Conservation (phyloP, 1,140 invertebrate species). For the Formica exsecta region DNA sequence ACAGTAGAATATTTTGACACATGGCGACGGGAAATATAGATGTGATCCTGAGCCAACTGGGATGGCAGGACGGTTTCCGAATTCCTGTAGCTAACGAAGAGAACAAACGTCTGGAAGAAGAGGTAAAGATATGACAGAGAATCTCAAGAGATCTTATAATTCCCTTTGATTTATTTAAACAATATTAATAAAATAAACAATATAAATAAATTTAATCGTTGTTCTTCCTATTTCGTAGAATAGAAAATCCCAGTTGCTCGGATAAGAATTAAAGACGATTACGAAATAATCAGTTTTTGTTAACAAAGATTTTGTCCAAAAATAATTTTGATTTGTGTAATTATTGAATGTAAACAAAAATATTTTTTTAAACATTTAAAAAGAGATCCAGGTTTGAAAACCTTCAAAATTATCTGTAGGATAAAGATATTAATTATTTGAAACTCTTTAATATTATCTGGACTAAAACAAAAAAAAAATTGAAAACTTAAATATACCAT, state of each 20-base stretch:
- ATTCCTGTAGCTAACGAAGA: constrained; percentile 91
- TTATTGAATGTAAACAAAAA: neutral
- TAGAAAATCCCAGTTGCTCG: neutral
- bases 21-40: constrained; percentile 82
- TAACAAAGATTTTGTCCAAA: neutral
- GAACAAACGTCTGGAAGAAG: constrained; percentile 89
- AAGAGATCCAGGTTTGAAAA: constrained; percentile 94
- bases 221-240: neutral
- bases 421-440: constrained; percentile 48
- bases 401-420: constrained; percentile 93
- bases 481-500: neutral
- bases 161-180: neutral
- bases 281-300: neutral
- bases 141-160: neutral
- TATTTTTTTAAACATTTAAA: neutral
- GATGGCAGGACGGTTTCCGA: constrained; percentile 90
- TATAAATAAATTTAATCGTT: neutral
- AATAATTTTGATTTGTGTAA: neutral
- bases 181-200: neutral
- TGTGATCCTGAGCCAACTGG: constrained; percentile 90
- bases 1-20: constrained; percentile 36
- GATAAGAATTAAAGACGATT: neutral
- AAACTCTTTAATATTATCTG: neutral
- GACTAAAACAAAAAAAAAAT: neutral
- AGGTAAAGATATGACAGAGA: constrained; percentile 79